Conservation (phyloP, 2,797 vertebrate species). For the Mormyrus proboscirostris region DNA sequence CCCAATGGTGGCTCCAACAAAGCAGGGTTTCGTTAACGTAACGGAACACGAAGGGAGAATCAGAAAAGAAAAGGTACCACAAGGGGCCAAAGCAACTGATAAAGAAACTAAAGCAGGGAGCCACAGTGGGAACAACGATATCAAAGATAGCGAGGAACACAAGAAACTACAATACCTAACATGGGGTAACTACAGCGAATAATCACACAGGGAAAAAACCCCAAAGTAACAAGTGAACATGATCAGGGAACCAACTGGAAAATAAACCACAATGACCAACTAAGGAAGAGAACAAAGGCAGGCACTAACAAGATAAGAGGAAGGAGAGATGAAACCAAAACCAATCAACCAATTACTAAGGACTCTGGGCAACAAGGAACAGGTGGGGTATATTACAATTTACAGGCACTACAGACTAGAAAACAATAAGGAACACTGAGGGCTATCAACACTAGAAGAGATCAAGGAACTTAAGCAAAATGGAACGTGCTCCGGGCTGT, state of each 20-base stretch:
- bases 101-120: too few species aligned
- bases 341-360: neutral
- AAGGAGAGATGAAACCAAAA: neutral
- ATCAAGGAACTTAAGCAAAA: neutral
- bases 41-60: too few species aligned
- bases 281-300: neutral
- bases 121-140: too few species aligned
- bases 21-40: too few species aligned
- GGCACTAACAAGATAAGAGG: neutral
- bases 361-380: too few species aligned
- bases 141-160: neutral
- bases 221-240: neutral
- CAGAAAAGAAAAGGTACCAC: too few species aligned
- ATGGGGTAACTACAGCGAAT: neutral
- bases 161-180: neutral
- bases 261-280: neutral
- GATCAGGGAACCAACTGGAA: neutral
- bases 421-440: neutral
- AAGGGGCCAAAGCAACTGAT: too few species aligned
- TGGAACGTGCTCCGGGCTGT: slow-evolving; percentile 64
- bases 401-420: neutral
- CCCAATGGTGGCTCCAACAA: too few species aligned
- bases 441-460: neutral
- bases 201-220: neutral
- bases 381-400: neutral